Evolutionary conservation across 2,113 vertebrate genomes (phyloP).

Genomic region (Aramus guarauna): DNA sequence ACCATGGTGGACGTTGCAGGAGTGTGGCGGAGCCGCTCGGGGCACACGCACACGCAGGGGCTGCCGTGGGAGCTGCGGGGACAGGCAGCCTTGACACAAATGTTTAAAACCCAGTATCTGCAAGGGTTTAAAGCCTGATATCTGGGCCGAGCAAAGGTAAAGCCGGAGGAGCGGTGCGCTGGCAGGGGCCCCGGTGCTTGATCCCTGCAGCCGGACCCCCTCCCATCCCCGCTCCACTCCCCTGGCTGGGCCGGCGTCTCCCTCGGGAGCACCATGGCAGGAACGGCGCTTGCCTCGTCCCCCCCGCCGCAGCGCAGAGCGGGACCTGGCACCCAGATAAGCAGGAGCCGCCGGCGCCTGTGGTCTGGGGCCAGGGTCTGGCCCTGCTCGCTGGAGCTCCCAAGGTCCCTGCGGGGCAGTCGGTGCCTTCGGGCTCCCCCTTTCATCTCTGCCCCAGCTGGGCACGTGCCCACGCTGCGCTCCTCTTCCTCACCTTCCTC

Average conservation of each 20-base stretch:
- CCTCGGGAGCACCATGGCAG: background rate
- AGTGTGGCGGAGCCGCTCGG: background rate
- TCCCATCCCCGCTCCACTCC: rapidly evolving
- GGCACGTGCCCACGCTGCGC: background rate
- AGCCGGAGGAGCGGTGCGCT: rapidly evolving
- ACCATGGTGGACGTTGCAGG: background rate
- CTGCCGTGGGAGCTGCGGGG: background rate
- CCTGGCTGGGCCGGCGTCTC: rapidly evolving
- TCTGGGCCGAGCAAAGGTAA: background rate
- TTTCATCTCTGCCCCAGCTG: background rate
- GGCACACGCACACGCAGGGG: background rate
- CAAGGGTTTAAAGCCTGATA: background rate
- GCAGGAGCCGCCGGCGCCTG: background rate
- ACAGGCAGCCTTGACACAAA: background rate
- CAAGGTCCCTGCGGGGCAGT: background rate
- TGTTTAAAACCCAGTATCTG: background rate
- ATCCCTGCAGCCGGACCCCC: background rate
- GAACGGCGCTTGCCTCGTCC: rapidly evolving
- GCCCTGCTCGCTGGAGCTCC: background rate
- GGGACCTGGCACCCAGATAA: background rate
- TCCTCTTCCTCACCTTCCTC: background rate
- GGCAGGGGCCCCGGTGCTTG: rapidly evolving
- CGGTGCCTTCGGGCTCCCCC: background rate
- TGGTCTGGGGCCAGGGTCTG: background rate
- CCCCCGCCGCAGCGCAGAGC: background rate